Evolutionary conservation across 2,797 vertebrate species (phyloP).

Genomic region (Peromyscus melanophrys): DNA sequence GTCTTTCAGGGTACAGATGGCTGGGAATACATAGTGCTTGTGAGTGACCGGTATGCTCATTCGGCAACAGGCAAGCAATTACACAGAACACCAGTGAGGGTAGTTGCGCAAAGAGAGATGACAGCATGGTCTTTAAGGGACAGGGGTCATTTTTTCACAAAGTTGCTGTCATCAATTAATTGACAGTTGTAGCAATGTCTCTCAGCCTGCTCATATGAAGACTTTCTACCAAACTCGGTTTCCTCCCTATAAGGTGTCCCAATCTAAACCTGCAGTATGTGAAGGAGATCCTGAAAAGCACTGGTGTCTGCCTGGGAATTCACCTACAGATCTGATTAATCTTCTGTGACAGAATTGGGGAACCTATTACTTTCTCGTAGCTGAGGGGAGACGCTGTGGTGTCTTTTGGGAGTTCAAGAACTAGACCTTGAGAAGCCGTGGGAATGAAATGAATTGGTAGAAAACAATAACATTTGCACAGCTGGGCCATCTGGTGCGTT

Average conservation of each 20-base stretch:
- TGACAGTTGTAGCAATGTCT: not conserved
- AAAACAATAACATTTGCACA: conserved; percentile 79
- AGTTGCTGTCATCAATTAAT: not conserved
- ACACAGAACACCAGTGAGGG: not conserved
- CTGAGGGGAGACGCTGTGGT: conserved; percentile 57
- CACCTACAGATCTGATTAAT: conserved; percentile 33
- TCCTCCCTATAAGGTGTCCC: not conserved
- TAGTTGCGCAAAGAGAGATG: conserved; percentile 32
- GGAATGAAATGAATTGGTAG: conserved; percentile 68
- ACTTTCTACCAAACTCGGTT: not conserved
- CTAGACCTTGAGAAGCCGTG: conserved; percentile 74
- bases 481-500: conserved; percentile 81
- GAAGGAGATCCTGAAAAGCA: conserved; percentile 30
- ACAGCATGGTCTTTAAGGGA: conserved; percentile 37
- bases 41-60: conserved; percentile 4
- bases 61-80: conserved; percentile 28
- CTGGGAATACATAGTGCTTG: not conserved
- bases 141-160: conserved; percentile 24
- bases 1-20: conserved; percentile 13
- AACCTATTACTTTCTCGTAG: conserved; percentile 67
- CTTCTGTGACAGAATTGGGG: conserved; percentile 65
- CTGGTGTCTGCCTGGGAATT: conserved; percentile 42
- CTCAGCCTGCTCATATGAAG: not conserved
- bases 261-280: conserved; percentile 15
- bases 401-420: conserved; percentile 69